A percentile compares a stretch with the other conserved stretches of the same genome.
Conservation (phyloP, 2,888 invertebrate genomes). For the Brachyptera risi region DNA sequence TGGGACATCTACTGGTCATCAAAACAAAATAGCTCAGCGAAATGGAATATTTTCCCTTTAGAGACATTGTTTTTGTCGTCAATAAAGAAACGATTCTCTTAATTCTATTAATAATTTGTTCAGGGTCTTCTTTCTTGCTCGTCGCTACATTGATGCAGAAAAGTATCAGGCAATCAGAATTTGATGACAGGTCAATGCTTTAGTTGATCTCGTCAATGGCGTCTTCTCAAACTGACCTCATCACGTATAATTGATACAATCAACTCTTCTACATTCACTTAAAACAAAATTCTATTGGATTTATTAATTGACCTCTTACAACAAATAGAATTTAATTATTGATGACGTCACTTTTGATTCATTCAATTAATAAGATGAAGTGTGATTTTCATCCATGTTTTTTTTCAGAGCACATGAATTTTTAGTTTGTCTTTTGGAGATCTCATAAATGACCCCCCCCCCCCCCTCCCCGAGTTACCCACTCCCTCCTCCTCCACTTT, state of each 20-base stretch:
- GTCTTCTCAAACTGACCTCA: conserved; percentile 4
- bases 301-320: conserved; percentile 25
- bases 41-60: too few species aligned
- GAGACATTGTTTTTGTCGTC: too few species aligned
- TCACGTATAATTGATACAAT: conserved; percentile 17
- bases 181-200: not conserved
- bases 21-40: too few species aligned
- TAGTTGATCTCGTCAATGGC: not conserved
- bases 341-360: conserved; percentile 1
- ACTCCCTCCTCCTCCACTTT: conserved; percentile 27
- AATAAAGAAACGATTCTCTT: too few species aligned
- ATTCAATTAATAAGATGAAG: not conserved
- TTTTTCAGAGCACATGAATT: too few species aligned
- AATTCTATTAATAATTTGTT: too few species aligned
- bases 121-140: too few species aligned
- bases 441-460: conserved; percentile 30
- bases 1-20: too few species aligned
- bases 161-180: too few species aligned
- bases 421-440: too few species aligned
- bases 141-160: too few species aligned
- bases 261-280: conserved; percentile 27
- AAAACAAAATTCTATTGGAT: conserved; percentile 29
- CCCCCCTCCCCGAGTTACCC: conserved; percentile 31
- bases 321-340: not conserved
- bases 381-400: not conserved